These are phyloP conservation scores for Tolmerus cingulatus DNA, from an alignment of 2,888 invertebrate genomes.

Conservation along the genomic window DNA sequence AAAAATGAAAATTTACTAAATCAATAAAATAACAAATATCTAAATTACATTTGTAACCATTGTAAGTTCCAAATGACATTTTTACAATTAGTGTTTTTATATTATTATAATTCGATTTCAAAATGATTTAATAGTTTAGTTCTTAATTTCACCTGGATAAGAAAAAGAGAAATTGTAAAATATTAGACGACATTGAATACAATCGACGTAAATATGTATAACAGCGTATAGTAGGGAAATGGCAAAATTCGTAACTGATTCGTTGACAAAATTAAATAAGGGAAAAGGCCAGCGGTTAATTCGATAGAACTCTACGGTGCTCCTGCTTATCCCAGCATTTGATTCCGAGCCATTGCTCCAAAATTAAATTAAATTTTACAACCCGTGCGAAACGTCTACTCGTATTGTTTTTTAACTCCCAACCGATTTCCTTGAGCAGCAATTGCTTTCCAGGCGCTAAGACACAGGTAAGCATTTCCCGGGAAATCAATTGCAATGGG, in stretches of 20 bases:
- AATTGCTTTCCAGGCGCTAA: not conserved
- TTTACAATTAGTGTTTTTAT: no score
- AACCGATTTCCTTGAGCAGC: not conserved
- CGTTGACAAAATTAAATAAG: not conserved
- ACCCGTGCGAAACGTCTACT: not conserved
- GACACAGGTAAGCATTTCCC: not conserved
- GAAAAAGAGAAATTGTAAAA: not conserved
- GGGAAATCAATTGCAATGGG: not conserved
- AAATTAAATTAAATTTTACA: not conserved
- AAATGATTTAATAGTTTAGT: not conserved
- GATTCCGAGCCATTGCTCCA: not conserved
- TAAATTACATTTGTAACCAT: not conserved
- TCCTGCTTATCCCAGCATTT: not conserved
- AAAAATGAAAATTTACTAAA: not conserved
- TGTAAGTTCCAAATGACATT: no score
- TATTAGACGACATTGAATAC: no score
- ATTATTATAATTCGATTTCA: not conserved
- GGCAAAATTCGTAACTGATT: no score
- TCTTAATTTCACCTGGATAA: not conserved
- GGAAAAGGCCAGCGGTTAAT: not conserved
- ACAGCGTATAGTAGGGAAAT: not conserved
- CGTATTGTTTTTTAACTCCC: not conserved
- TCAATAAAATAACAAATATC: not conserved
- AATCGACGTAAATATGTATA: not conserved
- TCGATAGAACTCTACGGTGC: not conserved